These are phyloP conservation scores for Elmis aenea DNA, from an alignment of 2,888 invertebrate genomes.

Conservation along the genomic window DNA sequence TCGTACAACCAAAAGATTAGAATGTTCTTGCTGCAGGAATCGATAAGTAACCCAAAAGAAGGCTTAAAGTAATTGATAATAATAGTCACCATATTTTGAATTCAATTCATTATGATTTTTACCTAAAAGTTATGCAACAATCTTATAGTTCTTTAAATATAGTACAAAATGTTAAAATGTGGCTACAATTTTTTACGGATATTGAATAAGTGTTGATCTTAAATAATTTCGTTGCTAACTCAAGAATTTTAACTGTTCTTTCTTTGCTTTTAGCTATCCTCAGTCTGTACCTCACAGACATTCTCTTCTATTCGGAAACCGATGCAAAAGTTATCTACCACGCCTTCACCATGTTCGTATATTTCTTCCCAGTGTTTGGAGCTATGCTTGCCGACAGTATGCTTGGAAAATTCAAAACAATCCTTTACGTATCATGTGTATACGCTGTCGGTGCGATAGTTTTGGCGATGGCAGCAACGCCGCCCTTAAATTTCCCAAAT, in stretches of 20 bases:
- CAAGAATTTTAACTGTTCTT: constrained; percentile 28
- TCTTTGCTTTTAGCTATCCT: constrained; percentile 93
- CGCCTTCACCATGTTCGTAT: constrained; percentile 81
- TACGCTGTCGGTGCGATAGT: constrained; percentile 80
- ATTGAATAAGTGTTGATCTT: no score
- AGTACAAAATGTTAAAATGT: no score
- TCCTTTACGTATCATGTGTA: constrained; percentile 81
- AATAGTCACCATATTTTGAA: no score
- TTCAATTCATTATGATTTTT: no score
- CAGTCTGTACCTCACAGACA: constrained; percentile 78
- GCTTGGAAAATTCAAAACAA: constrained; percentile 87
- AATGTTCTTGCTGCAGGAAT: no score
- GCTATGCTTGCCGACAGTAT: constrained; percentile 92
- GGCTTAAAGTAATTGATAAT: no score
- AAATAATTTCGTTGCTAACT: no score
- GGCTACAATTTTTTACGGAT: no score
- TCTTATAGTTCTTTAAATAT: no score
- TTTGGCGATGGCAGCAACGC: constrained; percentile 66
- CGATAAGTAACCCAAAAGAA: no score
- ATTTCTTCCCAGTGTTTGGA: constrained; percentile 83
- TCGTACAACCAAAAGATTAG: no score
- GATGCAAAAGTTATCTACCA: constrained; percentile 85
- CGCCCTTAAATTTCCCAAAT: constrained; percentile 56
- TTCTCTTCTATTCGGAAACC: constrained; percentile 66
- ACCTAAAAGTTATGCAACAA: no score